Evolutionary conservation across 1,140 invertebrate genomes (phyloP).

Genomic region (Asbolus verrucosus): DNA sequence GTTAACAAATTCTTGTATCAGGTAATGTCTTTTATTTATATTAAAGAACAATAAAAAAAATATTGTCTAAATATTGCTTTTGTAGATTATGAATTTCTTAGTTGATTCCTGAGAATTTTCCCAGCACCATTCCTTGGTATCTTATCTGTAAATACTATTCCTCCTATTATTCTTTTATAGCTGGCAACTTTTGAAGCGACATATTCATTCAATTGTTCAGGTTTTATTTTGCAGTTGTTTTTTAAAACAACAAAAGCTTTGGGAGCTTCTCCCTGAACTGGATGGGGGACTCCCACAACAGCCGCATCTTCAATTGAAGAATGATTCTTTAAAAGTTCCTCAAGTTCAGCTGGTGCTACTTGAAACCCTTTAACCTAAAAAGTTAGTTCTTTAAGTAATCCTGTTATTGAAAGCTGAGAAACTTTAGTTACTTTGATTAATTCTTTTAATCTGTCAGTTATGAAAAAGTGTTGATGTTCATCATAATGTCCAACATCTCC

Average conservation of each 20-base stretch:
- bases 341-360: constrained; percentile 91
- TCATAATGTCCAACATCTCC: constrained; percentile 80
- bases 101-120: constrained; percentile 9
- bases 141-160: constrained; percentile 67
- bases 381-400: background rate
- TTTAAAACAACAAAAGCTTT: constrained; percentile 76
- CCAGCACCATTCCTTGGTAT: constrained; percentile 25
- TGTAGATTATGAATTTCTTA: background rate
- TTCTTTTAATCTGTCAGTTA: constrained; percentile 83
- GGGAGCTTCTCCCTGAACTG: constrained; percentile 79
- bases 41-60: constrained; percentile 2
- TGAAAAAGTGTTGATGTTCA: constrained; percentile 71
- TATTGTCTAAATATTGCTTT: no score
- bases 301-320: constrained; percentile 82
- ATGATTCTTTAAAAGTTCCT: constrained; percentile 82
- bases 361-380: constrained; percentile 77
- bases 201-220: constrained; percentile 64
- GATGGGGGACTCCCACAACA: constrained; percentile 85
- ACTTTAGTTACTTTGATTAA: constrained; percentile 85
- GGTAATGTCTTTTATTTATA: background rate
- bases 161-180: constrained; percentile 67
- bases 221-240: constrained; percentile 54
- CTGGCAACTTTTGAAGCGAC: constrained; percentile 64
- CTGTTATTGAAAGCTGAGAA: background rate
- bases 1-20: no score